Evolutionary conservation across 2,797 vertebrate genomes (phyloP).

Genomic region (Smutsia temminckii): DNA sequence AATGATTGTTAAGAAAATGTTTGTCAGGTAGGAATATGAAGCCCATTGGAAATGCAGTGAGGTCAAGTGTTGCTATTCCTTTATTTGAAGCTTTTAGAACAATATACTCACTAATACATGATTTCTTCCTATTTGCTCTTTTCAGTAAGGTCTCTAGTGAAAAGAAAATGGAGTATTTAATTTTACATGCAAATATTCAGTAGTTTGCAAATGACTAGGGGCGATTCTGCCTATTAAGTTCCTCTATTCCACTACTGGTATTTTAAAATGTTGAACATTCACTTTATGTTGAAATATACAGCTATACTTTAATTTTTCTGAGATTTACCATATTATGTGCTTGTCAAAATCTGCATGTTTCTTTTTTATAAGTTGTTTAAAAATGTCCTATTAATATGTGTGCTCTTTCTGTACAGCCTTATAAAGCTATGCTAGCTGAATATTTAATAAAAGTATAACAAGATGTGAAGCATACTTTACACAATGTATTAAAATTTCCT

Average conservation of each 20-base stretch:
- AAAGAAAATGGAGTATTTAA: slow-evolving; percentile 55
- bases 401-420: background rate
- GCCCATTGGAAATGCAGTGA: background rate
- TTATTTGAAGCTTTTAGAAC: slow-evolving; percentile 21
- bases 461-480: background rate
- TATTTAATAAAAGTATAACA: slow-evolving; percentile 56
- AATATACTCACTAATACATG: background rate
- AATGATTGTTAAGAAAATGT: background rate
- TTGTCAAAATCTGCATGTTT: slow-evolving; percentile 59
- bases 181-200: slow-evolving; percentile 64
- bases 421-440: slow-evolving; percentile 4
- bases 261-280: slow-evolving; percentile 63
- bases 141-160: slow-evolving; percentile 10
- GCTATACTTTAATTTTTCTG: slow-evolving; percentile 37
- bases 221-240: slow-evolving; percentile 57
- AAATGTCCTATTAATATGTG: slow-evolving; percentile 56
- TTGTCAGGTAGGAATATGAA: background rate
- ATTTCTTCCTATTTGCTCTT: slow-evolving; percentile 2
- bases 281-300: slow-evolving; percentile 54
- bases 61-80: background rate
- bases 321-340: slow-evolving; percentile 48
- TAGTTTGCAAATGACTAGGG: slow-evolving; percentile 56
- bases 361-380: slow-evolving; percentile 56
- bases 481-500: background rate
- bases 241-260: slow-evolving; percentile 55